Percentiles rank a stretch among this genome's conserved stretches.
Conservation (phyloP, 64 coral and sea anemone species). For the Pachyseris speciosa region DNA sequence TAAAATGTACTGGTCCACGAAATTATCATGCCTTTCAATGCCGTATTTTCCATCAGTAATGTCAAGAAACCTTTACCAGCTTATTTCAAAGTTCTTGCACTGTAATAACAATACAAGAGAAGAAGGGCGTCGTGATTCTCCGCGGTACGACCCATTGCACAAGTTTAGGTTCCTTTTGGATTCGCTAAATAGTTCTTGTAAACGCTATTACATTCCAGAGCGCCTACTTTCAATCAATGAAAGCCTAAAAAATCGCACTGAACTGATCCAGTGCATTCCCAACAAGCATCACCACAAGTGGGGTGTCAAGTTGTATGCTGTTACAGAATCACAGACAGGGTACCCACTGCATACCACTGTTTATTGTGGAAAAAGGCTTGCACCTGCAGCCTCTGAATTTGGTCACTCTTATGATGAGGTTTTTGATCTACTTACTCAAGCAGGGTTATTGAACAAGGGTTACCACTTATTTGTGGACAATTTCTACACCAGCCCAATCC, state of each 20-base stretch:
- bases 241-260: no score
- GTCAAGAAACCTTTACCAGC: no score
- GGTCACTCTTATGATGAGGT: slow-evolving; percentile 26
- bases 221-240: slow-evolving; percentile 44
- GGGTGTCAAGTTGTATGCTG: neutral
- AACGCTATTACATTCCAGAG: neutral
- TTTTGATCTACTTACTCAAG: neutral
- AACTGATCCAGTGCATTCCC: no score
- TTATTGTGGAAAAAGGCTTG: slow-evolving; percentile 7
- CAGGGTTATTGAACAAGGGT: neutral
- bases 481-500: slow-evolving; percentile 7
- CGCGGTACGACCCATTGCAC: neutral
- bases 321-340: slow-evolving; percentile 1
- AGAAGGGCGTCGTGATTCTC: neutral
- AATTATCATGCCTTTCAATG: no score
- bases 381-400: neutral
- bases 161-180: neutral
- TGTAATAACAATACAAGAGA: neutral
- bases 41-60: no score
- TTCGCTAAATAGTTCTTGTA: neutral
- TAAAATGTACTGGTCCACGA: no score
- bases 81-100: no score
- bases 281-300: no score
- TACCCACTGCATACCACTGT: neutral
- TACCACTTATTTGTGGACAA: no score